Base-by-base conservation (phyloP, 2,797 vertebrate genomes). In the Diplodus puntazzo region DNA sequence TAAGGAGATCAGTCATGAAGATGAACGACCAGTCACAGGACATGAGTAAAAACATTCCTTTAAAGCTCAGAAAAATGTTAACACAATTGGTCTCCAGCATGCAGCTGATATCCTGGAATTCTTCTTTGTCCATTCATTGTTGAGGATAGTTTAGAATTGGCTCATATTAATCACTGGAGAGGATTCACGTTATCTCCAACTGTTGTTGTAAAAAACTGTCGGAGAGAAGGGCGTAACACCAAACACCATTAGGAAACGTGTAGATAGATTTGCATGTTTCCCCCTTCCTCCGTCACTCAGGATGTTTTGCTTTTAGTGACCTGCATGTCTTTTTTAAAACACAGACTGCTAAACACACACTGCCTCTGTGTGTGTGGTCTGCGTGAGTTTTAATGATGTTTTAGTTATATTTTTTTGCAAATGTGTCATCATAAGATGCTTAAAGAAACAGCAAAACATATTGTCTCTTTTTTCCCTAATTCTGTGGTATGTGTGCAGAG, bases 201-300 rank as follows among this genome's bases (percentile, higher is more conserved):
- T 73, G 48, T 45, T 43, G 39, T 58, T 65, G 25, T 1, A 39
- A 9, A 34, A 62, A 53, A 71, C 14, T 11, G 43, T 39, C 64
- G 53, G 48, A 77, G 60, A 82, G 49, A 73, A 60, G 77, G 73
- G 70, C 2, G 75, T 63, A 67, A 80, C 77, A 74, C 71, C 77
- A 80, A 81, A 86, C 74, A 54, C n/a, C 43, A 43, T 46, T 68
- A 80, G 83, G 85, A 92, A 88, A 82, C 21, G 1, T 79, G 69
- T 16, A 48, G 72, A 81, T 72, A 71, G 66, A 82, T 90, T 80
- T 91, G 67, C 67, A 87, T 78, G 55, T 74, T 89, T 84, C 77
- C 76, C 73, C 48, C 60, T 87, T 87, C 82, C 81, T 80, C 60
- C 68, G 82, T 71, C 58, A n/a, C 25, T 76, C 60, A 79, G 75